Base-by-base conservation (phyloP, 2,113 vertebrate species). In the Microtus pennsylvanicus region DNA sequence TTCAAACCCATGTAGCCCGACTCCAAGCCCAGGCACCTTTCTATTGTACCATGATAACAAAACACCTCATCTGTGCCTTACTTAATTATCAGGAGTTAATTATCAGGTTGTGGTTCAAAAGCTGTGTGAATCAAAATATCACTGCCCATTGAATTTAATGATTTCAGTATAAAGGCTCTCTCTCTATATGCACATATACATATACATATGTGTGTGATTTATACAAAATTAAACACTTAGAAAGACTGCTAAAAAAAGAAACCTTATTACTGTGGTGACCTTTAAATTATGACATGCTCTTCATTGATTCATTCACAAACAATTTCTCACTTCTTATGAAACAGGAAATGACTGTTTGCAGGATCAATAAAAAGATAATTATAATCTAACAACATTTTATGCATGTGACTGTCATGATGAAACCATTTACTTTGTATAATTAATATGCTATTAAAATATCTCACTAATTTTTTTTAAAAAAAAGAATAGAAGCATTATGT, bases 141-240 rank as follows among this genome's bases (percentile, higher is more conserved):
- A 77, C 30, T 80, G 47, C 80, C 91, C 3, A 72, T 74, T 91
- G 74, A 76, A 87, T 95, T 86, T 82, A 90, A 70, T 87, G 1
- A 87, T 90, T 96, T 80, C 12, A 89, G 17, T n/a, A 91, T 89
- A 30, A 94, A 93, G 4, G 16, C 52, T 82, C 90, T 93, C 81
- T 94, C 81, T 0, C 30, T 17, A 35, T 70, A 16, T 70, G 22
- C 13, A 2, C 26, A 42, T 45, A 12, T 77, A 45, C 28, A 45
- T 76, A 45, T 77, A 45, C 30, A 17, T 80, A 17, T 78, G 30
- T 58, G 30, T 12, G 80, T 89, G 3, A 50, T 17, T 50, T 35
- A 89, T 17, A 80, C 3, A 70, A 93, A 91, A 74, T 35, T 78
- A 96, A 91, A 90, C 28, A 90, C 16, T 65, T 21, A 92, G 58